These are phyloP conservation scores for Rafetus swinhoei DNA, from an alignment of 2,113 vertebrate genomes.

Conservation along the genomic window DNA sequence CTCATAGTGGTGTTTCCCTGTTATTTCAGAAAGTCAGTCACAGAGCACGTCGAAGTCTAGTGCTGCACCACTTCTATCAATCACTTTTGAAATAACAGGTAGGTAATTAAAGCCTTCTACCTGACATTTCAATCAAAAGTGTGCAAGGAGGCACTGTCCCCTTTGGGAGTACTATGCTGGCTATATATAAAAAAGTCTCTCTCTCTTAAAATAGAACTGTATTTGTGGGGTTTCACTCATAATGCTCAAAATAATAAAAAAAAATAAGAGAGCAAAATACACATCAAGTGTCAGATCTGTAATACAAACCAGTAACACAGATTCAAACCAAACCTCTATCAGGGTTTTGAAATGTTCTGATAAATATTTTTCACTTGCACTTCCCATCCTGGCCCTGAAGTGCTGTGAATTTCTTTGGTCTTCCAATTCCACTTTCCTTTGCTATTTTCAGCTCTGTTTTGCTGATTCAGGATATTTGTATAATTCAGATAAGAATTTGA, in stretches of 20 bases:
- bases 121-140: conserved; percentile 30
- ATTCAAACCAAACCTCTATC: neutral
- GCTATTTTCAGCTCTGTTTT: neutral
- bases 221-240: neutral
- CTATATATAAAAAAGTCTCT: neutral
- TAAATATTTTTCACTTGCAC: neutral
- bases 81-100: conserved; percentile 93
- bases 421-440: accelerated
- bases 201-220: neutral
- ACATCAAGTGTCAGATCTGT: neutral
- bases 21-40: conserved; percentile 90
- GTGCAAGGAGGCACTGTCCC: neutral
- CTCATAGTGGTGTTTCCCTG: conserved; percentile 82
- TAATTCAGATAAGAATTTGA: neutral
- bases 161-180: neutral
- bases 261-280: neutral
- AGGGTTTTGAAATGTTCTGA: neutral
- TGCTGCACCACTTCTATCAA: conserved; percentile 87
- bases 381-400: neutral
- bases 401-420: accelerated
- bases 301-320: neutral
- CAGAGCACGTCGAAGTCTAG: conserved; percentile 86
- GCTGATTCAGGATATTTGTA: neutral
- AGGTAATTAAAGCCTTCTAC: conserved; percentile 72
- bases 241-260: neutral